A percentile compares a stretch with the other conserved stretches of the same genome.
Evolutionary conservation across 1,140 invertebrate genomes (phyloP).

Genomic region (Formica selysi): DNA sequence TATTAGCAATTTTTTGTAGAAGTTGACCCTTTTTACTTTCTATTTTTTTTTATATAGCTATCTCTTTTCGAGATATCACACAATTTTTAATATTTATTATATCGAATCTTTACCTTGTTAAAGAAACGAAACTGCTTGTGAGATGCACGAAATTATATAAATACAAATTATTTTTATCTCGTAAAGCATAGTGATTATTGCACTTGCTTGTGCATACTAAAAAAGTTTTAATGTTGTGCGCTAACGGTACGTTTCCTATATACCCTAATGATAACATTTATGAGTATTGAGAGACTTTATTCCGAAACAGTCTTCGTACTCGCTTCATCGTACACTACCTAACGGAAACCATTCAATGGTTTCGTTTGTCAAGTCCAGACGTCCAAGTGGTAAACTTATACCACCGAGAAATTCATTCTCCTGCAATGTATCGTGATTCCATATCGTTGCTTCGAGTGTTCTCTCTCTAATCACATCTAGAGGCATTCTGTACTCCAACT

Average conservation of each 20-base stretch:
- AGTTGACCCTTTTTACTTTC: slow-evolving; percentile 38
- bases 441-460: slow-evolving; percentile 95
- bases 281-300: slow-evolving; percentile 65
- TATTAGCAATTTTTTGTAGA: slow-evolving; percentile 42
- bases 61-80: not conserved
- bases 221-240: slow-evolving; percentile 66
- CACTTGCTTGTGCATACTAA: slow-evolving; percentile 36
- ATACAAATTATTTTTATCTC: slow-evolving; percentile 36
- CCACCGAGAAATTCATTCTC: slow-evolving; percentile 98
- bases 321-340: slow-evolving; percentile 86
- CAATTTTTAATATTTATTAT: slow-evolving; percentile 6
- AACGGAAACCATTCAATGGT: slow-evolving; percentile 93
- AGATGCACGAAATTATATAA: slow-evolving; percentile 20
- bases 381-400: slow-evolving; percentile 91
- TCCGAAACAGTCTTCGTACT: slow-evolving; percentile 35
- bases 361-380: slow-evolving; percentile 92
- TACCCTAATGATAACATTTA: slow-evolving; percentile 24
- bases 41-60: slow-evolving; percentile 37
- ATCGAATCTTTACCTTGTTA: not conserved
- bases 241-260: slow-evolving; percentile 5
- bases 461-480: slow-evolving; percentile 92
- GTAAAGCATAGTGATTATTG: slow-evolving; percentile 36
- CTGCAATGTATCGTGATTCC: slow-evolving; percentile 97
- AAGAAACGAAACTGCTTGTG: not conserved
- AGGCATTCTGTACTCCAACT: slow-evolving; percentile 96